Evolutionary conservation across 2,113 vertebrate genomes (phyloP).

Genomic region (Machaerirhynchus nigripectus): DNA sequence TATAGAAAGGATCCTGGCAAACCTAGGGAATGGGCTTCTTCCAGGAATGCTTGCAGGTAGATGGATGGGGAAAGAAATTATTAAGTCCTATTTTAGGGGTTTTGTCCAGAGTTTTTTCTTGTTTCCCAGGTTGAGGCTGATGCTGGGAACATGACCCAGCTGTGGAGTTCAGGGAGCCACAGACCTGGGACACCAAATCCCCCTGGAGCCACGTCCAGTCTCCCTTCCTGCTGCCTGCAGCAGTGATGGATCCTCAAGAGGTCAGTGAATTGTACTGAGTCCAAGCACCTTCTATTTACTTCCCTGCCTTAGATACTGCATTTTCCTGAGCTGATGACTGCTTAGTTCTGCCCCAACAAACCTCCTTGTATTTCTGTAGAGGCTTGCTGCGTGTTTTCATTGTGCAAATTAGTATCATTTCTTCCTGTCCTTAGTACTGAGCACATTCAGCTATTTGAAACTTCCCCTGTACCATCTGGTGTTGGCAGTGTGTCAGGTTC

Average conservation of each 20-base stretch:
- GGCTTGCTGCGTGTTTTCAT: neutral
- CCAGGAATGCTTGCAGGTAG: neutral
- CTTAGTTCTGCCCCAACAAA: neutral
- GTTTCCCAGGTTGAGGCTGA: neutral
- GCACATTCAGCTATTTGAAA: neutral
- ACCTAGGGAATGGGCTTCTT: neutral
- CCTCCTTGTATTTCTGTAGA: neutral
- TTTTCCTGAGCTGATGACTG: neutral
- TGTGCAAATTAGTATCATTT: neutral
- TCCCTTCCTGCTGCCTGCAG: neutral
- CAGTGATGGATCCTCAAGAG: neutral
- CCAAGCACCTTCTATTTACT: neutral
- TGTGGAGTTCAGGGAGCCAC: neutral
- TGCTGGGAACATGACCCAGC: neutral
- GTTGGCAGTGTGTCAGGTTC: neutral
- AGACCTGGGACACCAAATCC: neutral
- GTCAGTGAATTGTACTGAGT: neutral
- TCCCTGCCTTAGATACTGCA: neutral
- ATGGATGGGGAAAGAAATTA: neutral
- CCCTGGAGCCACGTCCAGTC: neutral
- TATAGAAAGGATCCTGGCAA: neutral
- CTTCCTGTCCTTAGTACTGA: neutral
- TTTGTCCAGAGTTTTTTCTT: neutral
- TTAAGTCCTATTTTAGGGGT: neutral
- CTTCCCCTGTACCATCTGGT: neutral